phyloP scores from a whole-genome alignment of 2,113 vertebrate genomes.

The Lagenorhynchus albirostris region DNA sequence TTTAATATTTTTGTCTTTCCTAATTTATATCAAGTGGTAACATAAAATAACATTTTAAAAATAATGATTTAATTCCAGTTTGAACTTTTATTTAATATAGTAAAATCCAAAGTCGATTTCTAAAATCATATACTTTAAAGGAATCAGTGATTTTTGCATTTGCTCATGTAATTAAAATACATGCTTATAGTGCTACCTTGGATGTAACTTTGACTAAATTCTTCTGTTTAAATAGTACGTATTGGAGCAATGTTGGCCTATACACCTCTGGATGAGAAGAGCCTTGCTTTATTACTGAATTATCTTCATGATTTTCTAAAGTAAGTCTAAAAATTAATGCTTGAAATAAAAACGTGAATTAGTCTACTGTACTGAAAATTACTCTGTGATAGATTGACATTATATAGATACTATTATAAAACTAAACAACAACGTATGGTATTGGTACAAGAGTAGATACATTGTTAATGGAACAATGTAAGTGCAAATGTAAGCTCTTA shows the following conservation, averaged over 20 bases:
- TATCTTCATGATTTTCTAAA: slow-evolving; percentile 99
- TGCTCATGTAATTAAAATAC: neutral
- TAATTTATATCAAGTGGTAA: neutral
- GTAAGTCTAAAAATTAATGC: slow-evolving; percentile 81
- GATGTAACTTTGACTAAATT: neutral
- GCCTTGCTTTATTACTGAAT: slow-evolving; percentile 95
- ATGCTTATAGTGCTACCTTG: neutral
- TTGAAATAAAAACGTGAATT: neutral
- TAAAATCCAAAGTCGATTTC: neutral
- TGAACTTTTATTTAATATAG: neutral
- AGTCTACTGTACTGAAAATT: neutral
- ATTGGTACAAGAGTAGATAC: too few species aligned
- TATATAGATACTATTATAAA: neutral
- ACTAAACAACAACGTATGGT: neutral
- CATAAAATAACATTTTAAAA: neutral
- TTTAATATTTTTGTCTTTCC: neutral
- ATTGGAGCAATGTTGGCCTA: slow-evolving; percentile 99
- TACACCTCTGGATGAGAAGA: slow-evolving; percentile 98
- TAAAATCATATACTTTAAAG: neutral
- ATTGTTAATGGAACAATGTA: fast-evolving
- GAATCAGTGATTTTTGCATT: neutral
- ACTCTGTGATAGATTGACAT: neutral
- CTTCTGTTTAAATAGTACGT: slow-evolving; percentile 84
- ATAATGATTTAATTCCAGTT: fast-evolving
- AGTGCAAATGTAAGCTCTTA: too few species aligned